Percentiles rank a stretch among this genome's conserved stretches.
Conservation (phyloP, 2,888 invertebrate species). For the Leptogaster cylindrica region DNA sequence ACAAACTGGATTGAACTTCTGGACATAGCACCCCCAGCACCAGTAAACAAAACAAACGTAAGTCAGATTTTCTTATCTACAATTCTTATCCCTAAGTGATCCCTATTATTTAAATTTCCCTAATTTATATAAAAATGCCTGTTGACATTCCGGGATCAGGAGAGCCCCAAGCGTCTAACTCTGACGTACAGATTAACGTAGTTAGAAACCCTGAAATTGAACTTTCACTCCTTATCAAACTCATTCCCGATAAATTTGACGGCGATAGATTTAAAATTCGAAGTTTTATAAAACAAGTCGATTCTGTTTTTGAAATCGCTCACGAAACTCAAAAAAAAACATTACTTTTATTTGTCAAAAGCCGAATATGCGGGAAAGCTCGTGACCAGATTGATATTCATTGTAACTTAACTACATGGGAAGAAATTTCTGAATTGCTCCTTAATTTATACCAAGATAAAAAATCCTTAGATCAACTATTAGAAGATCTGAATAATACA, state of each 20-base stretch:
- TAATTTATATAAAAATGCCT: neutral
- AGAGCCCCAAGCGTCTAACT: too few relatives aligned
- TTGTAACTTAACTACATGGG: neutral
- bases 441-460: conserved; percentile 3
- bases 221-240: neutral
- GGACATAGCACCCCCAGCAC: neutral
- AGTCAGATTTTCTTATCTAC: neutral
- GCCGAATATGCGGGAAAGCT: neutral
- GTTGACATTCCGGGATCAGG: too few relatives aligned
- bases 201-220: neutral
- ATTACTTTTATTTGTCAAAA: neutral
- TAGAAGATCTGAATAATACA: neutral
- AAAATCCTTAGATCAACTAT: neutral
- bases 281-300: neutral
- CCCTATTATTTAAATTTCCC: neutral
- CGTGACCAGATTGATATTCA: neutral
- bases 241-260: neutral
- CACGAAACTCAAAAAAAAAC: neutral
- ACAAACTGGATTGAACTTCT: neutral
- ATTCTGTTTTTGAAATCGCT: neutral
- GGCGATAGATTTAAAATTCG: neutral
- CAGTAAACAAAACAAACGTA: neutral
- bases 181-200: too few relatives aligned
- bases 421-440: neutral
- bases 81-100: too few relatives aligned